Evolutionary conservation across 2,797 vertebrate species (phyloP), one percentile per base, ranked within the genome.

Genomic region (Taenioides sp.): DNA sequence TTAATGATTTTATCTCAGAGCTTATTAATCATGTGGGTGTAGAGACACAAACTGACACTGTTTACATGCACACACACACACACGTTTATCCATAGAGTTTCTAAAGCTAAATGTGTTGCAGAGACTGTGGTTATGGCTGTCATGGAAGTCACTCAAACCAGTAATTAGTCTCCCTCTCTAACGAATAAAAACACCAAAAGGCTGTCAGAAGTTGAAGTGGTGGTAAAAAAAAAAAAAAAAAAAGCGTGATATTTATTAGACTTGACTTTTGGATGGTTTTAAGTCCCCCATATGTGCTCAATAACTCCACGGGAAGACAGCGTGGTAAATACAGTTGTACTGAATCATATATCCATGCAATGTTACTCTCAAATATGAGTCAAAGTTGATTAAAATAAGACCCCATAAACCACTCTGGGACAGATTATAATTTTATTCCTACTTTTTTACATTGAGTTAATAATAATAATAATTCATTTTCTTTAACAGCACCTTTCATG

Each of bases 41-140:
- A 84, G 85, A 78, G 84, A 88, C 84, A 83, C 86, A 82, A 77
- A 73, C 80, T 80, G 76, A 86, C 83, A 81, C 55, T 85, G 86
- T 88, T 86, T 83, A 74, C 72, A 52, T 74, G 72, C n/a, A n/a
- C n/a, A n/a, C 25, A 27, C 80, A 65, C 73, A 79, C 73, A 82
- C 72, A 65, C 75, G 76, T 50, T 70, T 83, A 50, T 80, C 78
- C 68, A n/a, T 61, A 72, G 68, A 72, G 58, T 71, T 81, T 69
- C 66, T 76, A 71, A 52, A 75, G 47, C 54, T 74, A 59, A 83
- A 87, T 76, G 81, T 60, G 75, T 84, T 62, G 78, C 72, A 83
- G 72, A 79, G 70, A 58, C 47, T 71, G 84, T 0, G 79, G 85
- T 82, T 55, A 7, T 27, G 67, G 65, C 85, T 86, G 88, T 89